A percentile compares a stretch with the other conserved stretches of the same genome.
Evolutionary conservation across 1,140 invertebrate genomes (phyloP).

Genomic region (Brevipalpus yothersi): DNA sequence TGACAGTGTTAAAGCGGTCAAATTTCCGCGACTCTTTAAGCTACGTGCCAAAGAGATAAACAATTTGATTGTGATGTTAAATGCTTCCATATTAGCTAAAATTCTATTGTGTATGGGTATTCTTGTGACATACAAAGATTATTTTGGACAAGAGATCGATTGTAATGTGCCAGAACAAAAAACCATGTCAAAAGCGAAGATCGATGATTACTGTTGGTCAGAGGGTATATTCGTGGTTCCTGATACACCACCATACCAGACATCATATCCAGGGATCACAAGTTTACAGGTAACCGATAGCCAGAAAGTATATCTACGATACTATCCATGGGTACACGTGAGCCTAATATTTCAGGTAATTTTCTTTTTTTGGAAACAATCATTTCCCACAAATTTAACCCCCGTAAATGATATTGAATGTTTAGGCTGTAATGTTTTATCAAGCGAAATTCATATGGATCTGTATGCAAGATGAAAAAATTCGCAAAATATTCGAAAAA

Average conservation of each 20-base stretch:
- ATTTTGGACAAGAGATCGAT: not conserved
- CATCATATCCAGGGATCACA: not conserved
- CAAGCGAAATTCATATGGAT: not conserved
- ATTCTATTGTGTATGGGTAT: not conserved
- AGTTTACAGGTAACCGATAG: not conserved
- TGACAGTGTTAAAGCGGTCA: not conserved
- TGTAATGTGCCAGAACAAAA: not conserved
- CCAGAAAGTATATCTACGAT: not conserved
- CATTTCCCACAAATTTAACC: not conserved
- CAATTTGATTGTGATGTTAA: not conserved
- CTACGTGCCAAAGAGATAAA: not conserved
- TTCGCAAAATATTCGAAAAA: not conserved
- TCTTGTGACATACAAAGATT: not conserved
- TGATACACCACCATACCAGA: not conserved
- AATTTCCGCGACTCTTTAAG: not conserved
- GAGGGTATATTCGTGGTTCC: not conserved
- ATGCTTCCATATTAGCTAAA: not conserved
- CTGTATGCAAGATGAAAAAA: not conserved
- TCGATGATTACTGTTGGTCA: not conserved
- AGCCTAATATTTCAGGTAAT: not conserved
- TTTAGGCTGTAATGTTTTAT: not conserved
- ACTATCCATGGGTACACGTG: not conserved
- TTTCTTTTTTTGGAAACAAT: not conserved
- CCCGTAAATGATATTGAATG: not conserved
- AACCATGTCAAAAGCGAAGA: not conserved